A percentile compares a stretch with the other conserved stretches of the same genome.
Conservation (phyloP, 2,797 vertebrate genomes). For the Rhabdophis nuchalis region DNA sequence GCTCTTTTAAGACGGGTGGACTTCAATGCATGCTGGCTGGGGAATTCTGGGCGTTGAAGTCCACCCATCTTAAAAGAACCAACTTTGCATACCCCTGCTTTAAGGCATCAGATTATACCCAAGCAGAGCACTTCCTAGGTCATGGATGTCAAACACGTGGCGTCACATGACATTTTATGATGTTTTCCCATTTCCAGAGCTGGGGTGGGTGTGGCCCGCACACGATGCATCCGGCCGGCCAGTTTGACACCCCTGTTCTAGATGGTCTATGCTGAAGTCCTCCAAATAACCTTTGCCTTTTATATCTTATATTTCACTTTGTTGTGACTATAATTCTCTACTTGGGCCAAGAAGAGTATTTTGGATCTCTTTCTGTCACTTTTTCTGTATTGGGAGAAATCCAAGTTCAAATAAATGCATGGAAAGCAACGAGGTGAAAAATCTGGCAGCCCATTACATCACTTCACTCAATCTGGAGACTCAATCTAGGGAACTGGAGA, state of each 20-base stretch:
- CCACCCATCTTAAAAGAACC: too few relatives aligned
- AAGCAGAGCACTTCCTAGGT: not conserved
- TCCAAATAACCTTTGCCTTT: not conserved
- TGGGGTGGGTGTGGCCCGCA: too few relatives aligned
- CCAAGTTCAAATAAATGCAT: not conserved
- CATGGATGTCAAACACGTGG: too few relatives aligned
- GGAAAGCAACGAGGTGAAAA: not conserved
- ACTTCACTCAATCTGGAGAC: not conserved
- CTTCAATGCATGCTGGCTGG: too few relatives aligned
- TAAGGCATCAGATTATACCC: not conserved
- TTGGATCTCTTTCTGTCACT: not conserved
- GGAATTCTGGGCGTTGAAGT: too few relatives aligned
- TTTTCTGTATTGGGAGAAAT: not conserved
- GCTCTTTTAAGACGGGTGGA: too few relatives aligned
- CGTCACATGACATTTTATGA: too few relatives aligned
- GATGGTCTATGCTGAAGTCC: not conserved
- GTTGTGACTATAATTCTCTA: not conserved
- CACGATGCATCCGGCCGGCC: rapidly evolving
- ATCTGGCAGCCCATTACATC: not conserved
- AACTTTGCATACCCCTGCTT: too few relatives aligned
- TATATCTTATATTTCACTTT: not conserved
- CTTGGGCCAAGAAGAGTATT: not conserved
- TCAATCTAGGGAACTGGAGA: too few relatives aligned
- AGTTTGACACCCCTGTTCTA: too few relatives aligned
- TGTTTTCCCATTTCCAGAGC: too few relatives aligned